Base-by-base conservation (phyloP, 1,140 invertebrate species). In the Chironomus tepperi region DNA sequence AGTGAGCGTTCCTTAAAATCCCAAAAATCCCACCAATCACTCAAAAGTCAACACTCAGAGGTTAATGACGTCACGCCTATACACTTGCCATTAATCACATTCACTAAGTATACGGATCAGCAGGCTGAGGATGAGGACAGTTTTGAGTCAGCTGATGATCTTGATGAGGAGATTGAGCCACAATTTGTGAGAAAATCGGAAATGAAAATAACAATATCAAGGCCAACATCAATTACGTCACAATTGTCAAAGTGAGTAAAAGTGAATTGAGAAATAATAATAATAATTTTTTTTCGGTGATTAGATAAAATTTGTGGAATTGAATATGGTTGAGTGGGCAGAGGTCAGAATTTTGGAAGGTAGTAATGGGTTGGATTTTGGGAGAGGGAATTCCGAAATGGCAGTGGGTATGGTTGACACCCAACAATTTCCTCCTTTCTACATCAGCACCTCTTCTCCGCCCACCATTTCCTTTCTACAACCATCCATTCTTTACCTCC, bases 141-240 rank as follows among this genome's bases (percentile, higher is more conserved):
- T 70, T 70, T 70, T 70, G 65, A 70, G 16, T 70, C 65, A 18
- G 65, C 65, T 18, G 65, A 70, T 21, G 65, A 57, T 12, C 12
- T 57, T 5, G 47, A 57, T 5, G 47, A 57, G n/a, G 47, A 57
- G 15, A 57, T 57, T 57, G 47, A 70, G 18, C 3, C 65, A 9
- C 5, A 70, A 70, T 70, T 9, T 19, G 3, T 70, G 19, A 70
- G 65, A 70, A 9, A 8, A 9, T 5, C 3, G 9, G n/a, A 70
- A 9, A 19, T 18, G 6, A 21, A 70, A 21, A 18, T 19, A 9
- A 70, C 65, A 70, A 7, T 70, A 9, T 70, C 65, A 21, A 18
- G 65, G 16, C 65, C 65, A 18, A 16, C 7, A 8, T 70, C 65
- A 16, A 70, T 70, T 21, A 21, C 19, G 8, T 70, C 65, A 70